Base-by-base conservation (phyloP, 2,113 vertebrate species). In the Trematomus loennbergii region DNA sequence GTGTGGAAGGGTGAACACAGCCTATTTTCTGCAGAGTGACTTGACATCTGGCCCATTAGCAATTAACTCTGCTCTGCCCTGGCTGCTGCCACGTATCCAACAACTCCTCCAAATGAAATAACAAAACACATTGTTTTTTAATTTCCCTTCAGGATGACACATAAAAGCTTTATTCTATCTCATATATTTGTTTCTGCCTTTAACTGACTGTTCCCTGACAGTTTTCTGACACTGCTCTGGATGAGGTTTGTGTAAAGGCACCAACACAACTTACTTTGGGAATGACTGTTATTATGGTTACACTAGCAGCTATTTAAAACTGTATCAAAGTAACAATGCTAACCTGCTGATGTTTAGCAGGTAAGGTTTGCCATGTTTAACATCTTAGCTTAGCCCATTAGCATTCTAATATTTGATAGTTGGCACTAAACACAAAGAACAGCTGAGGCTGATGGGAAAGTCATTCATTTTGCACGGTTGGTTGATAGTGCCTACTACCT, bases 11-110 rank as follows among this genome's bases (percentile, higher is more conserved):
- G 46, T 59, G 3, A 68, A 72, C 71, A 60, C 50, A 46, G 45
- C 48, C 46, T 57, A n/a, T 78, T 17, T 54, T 15, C 48, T 55
- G 18, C 17, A 54, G 54, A 66, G 68, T 12, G 66, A 64, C 8
- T 36, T 62, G 52, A 54, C 45, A 69, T 57, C 18, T 17, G 13
- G n/a, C 16, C 9, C 25, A 40, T n/a, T 48, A 49, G 67, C 62
- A 46, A 61, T 72, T 67, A 7, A 62, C 33, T 62, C 46, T 29
- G 12, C 22, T 64, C 72, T 63, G n/a, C 16, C 3, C 15, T 20
- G 25, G 13, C 71, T 55, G 12, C 20, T 52, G 49, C 13, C 5
- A 15, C 9, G 15, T 53, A 20, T 48, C 10, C 18, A 22, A 46
- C 33, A 53, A 62, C 12, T 55, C 20, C 18, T 36, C 12, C 9